Evolutionary conservation across 2,113 vertebrate genomes (phyloP), one percentile per base, ranked within the genome.

Genomic region (Sander vitreus): DNA sequence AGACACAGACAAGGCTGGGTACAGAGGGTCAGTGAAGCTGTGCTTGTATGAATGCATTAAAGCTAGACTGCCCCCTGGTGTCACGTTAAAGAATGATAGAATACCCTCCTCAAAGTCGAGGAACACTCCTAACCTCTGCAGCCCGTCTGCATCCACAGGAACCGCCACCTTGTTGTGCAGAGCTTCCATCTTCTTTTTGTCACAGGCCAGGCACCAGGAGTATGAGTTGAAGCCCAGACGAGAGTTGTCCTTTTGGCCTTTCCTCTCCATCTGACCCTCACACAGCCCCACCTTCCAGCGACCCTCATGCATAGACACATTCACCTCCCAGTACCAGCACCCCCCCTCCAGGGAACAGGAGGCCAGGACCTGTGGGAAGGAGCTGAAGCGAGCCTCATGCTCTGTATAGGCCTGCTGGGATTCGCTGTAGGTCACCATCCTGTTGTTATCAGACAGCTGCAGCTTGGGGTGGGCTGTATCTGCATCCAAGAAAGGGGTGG

Each of bases 201-300:
- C 95, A 2, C 79, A 94, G 19, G 92, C 86, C 71, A 96, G 74
- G 88, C 95, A 96, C 95, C 96, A 96, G 30, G 96, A 96, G 71
- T 77, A 88, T 0, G 68, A 23, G 90, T 95, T 96, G 92, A 94
- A 95, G 5, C 96, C 96, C 73, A 96, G 91, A 7, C 90, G 96
- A 36, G 91, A 94, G 78, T 60, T 81, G 73, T 96, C 95, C 43
- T 91, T 94, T 27, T 88, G 94, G 33, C 91, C 95, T 66, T 95
- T 95, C 78, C 94, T 94, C 81, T 95, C 96, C 4, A 95, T 96
- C 25, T 86, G 93, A 76, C 89, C 86, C 78, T 95, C 90, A 58
- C 92, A 93, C 50, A 96, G 87, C 2, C 93, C 95, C 84, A 96
- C 94, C 93, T 95, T 96, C 94, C 96, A 96, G 33, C 94, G 92